These are phyloP conservation scores for Microplitis manilae DNA, from an alignment of 2,888 invertebrate genomes.

Conservation along the genomic window DNA sequence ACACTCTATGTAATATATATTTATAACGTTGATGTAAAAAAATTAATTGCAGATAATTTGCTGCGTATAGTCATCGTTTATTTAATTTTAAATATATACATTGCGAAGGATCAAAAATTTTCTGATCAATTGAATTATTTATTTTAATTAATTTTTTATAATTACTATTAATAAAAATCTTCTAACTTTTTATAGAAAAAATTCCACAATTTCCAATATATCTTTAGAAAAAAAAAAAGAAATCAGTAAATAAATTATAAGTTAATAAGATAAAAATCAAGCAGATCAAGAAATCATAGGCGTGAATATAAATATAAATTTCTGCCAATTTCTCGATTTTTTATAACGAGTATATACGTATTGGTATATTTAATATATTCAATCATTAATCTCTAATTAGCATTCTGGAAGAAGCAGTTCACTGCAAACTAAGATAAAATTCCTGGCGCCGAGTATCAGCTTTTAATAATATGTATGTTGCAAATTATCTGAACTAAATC, in stretches of 20 bases:
- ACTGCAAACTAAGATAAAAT: constrained; percentile 13
- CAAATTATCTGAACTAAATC: constrained; percentile 14
- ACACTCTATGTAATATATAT: background rate
- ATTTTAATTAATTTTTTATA: background rate
- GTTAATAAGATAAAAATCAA: constrained; percentile 4
- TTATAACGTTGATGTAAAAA: background rate
- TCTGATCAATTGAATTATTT: background rate
- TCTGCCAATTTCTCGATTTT: constrained; percentile 20
- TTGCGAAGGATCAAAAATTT: background rate
- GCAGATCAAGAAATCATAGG: background rate
- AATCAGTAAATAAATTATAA: background rate
- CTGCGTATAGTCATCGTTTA: background rate
- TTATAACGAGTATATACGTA: background rate
- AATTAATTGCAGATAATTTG: background rate
- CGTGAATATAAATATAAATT: constrained; percentile 13
- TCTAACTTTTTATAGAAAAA: background rate
- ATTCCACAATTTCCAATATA: background rate
- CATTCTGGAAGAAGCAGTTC: constrained; percentile 25
- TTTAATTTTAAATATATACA: background rate
- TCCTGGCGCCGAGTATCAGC: constrained; percentile 22
- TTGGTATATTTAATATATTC: constrained; percentile 1
- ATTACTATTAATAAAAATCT: background rate
- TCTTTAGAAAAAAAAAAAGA: background rate
- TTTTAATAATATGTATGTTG: constrained; percentile 6
- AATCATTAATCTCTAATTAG: constrained; percentile 31